These are phyloP conservation scores for Peromyscus maniculatus DNA, from an alignment of 2,113 vertebrate species.

Conservation along the genomic window DNA sequence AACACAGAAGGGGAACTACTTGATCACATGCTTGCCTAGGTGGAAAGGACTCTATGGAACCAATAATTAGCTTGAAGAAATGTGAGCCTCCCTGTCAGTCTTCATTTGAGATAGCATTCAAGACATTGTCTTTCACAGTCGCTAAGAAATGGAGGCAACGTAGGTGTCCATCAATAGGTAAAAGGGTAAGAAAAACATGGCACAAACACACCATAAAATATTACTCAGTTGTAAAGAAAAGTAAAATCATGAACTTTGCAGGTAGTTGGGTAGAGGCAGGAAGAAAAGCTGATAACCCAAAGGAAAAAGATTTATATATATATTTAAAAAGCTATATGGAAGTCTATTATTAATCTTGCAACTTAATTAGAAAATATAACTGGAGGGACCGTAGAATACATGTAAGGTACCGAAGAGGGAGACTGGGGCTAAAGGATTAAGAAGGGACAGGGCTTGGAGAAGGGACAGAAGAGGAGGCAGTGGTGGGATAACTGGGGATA, in stretches of 20 bases:
- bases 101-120: constrained; percentile 33
- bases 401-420: neutral
- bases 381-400: neutral
- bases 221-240: neutral
- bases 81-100: neutral
- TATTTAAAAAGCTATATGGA: neutral
- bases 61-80: constrained; percentile 58
- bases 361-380: neutral
- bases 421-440: neutral
- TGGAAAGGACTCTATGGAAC: neutral
- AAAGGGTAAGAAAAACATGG: neutral
- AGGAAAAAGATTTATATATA: neutral
- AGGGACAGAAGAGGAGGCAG: neutral
- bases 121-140: neutral
- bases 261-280: neutral
- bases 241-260: neutral
- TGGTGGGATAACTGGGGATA: neutral
- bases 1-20: neutral
- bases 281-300: neutral
- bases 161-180: neutral
- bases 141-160: neutral
- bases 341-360: neutral
- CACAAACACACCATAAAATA: neutral
- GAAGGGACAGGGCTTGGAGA: too few species aligned
- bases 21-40: neutral